Conservation (phyloP, 2,113 vertebrate genomes). For the Narcine bancroftii region DNA sequence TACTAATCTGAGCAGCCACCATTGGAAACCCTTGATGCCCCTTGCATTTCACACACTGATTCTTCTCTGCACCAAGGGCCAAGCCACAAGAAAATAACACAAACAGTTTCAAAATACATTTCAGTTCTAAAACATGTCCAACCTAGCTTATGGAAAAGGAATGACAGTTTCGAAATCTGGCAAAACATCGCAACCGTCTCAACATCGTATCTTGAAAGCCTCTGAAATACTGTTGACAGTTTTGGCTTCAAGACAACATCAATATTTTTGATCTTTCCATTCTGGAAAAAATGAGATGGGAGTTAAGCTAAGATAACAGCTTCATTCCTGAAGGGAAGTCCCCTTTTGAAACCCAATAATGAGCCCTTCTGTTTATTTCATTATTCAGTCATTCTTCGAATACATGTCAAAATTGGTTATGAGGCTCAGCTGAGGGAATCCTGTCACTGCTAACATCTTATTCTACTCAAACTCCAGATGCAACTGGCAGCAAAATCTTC, state of each 20-base stretch:
- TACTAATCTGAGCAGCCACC: no score
- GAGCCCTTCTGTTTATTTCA: neutral
- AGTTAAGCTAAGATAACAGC: neutral
- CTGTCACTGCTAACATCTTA: neutral
- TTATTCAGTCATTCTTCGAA: neutral
- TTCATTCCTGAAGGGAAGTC: neutral
- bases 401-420: neutral
- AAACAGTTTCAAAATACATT: neutral
- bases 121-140: neutral
- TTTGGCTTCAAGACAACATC: neutral
- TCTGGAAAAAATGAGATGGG: constrained; percentile 1
- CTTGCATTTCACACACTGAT: neutral
- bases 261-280: constrained; percentile 12
- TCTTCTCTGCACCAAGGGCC: neutral
- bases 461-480: neutral
- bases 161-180: neutral
- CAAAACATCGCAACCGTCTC: neutral
- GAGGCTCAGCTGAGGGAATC: neutral
- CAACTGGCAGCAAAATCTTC: neutral
- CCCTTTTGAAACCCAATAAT: neutral
- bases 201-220: neutral
- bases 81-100: neutral
- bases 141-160: neutral
- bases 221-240: neutral
- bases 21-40: neutral